Evolutionary conservation across 1,140 invertebrate genomes (phyloP).

Genomic region (Telenomus remus): DNA sequence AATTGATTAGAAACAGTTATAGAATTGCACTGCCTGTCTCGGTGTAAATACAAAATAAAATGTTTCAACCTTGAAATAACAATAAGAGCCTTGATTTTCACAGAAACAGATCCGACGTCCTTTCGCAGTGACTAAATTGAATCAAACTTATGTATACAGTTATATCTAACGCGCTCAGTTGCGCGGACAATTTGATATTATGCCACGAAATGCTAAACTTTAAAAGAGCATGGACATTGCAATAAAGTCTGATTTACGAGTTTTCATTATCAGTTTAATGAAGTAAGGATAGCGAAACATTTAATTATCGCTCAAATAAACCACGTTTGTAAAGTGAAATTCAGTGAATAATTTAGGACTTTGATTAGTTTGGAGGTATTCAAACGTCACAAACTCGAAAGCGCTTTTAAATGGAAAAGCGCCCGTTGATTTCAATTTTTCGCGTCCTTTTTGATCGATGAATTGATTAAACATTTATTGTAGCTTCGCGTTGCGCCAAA

Average conservation of each 20-base stretch:
- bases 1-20: too few species aligned
- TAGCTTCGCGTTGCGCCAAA: too few species aligned
- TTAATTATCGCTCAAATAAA: constrained; percentile 41
- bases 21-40: too few species aligned
- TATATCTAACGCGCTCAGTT: neutral
- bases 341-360: constrained; percentile 20
- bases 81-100: too few species aligned
- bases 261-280: constrained; percentile 37
- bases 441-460: too few species aligned
- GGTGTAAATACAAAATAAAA: too few species aligned
- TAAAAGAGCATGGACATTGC: constrained; percentile 24
- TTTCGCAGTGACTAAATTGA: too few species aligned
- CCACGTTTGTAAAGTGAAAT: constrained; percentile 12
- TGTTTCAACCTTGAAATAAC: too few species aligned
- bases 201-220: constrained; percentile 1
- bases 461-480: too few species aligned
- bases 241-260: constrained; percentile 35
- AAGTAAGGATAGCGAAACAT: constrained; percentile 28
- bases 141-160: neutral
- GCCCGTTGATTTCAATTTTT: too few species aligned
- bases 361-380: constrained; percentile 14
- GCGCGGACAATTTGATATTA: neutral
- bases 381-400: constrained; percentile 9
- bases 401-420: neutral
- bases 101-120: too few species aligned